Evolutionary conservation across 2,113 vertebrate species (phyloP), one percentile per base, ranked within the genome.

Genomic region (Phalacrocorax brasilianus): DNA sequence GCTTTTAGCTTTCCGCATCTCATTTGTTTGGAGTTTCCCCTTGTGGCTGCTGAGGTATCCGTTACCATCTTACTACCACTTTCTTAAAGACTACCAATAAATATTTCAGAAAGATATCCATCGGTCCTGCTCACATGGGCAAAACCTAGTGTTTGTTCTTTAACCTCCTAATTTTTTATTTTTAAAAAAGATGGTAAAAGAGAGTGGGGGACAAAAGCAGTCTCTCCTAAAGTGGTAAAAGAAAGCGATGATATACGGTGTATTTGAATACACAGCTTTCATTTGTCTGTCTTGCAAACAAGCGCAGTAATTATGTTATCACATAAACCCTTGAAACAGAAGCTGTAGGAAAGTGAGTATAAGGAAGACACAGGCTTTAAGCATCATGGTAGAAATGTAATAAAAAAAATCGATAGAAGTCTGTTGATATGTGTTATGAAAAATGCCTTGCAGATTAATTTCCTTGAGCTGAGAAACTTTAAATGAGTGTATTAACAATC

Each of bases 361-460:
- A 68, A 87, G 62, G 84, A 97, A 97, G 95, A 91, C 35, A 40
- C 21, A 91, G 70, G 76, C 87, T 95, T 85, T 88, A 91, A 89
- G 91, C 89, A 95, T 70, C 28, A 18, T 61, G 92, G 66, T 88
- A 86, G 78, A 97, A 96, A 73, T 97, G 97, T 80, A 96, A 88
- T 97, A 66, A 94, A 92, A 75, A 84, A 94, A 96, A 94, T 88
- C 58, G 17, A 53, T 97, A 95, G 78, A 93, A 91, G 38, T 71
- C 83, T 93, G 73, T 91, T 93, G 88, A 73, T 97, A 91, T 18
- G 56, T 87, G 89, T 91, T 94, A 73, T 65, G 33, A 93, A 95
- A 94, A 97, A 95, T 97, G 94, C 91, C 94, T 97, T 95, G 85
- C 72, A 97, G 95, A 95, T 96, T 96, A 97, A 96, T 95, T 94